phyloP scores from a whole-genome alignment of 1,140 invertebrate genomes.

The Drosophila yakuba region DNA sequence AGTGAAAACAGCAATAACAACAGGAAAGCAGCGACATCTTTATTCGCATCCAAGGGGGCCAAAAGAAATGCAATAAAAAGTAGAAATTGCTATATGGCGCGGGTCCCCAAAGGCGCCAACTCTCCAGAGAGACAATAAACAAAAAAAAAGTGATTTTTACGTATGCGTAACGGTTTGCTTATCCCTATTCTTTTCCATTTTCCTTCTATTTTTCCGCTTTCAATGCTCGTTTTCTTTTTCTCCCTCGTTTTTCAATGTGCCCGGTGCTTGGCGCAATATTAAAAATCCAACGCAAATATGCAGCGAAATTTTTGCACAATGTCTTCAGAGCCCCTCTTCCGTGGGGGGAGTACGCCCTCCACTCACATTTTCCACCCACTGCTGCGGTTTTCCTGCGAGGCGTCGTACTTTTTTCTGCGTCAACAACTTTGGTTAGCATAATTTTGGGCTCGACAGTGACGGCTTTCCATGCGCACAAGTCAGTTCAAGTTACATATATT shows the following conservation, averaged over 20 bases:
- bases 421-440: constrained; percentile 78
- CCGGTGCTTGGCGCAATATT: constrained; percentile 70
- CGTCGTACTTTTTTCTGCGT: constrained; percentile 34
- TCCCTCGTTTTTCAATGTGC: constrained; percentile 22
- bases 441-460: constrained; percentile 54
- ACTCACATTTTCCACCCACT: constrained; percentile 12
- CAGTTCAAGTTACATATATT: neutral
- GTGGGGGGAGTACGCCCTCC: too few species aligned
- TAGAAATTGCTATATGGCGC: constrained; percentile 17
- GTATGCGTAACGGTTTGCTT: constrained; percentile 70
- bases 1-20: constrained; percentile 17
- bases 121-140: constrained; percentile 62
- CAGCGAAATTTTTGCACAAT: constrained; percentile 65
- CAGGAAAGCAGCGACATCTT: constrained; percentile 44
- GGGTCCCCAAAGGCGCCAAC: constrained; percentile 28
- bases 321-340: constrained; percentile 32
- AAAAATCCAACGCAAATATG: constrained; percentile 81
- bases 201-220: neutral
- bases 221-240: neutral
- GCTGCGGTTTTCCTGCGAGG: constrained; percentile 23
- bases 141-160: constrained; percentile 63
- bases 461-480: constrained; percentile 23
- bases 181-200: constrained; percentile 29
- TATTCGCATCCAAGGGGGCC: constrained; percentile 44
- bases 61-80: constrained; percentile 73